A percentile compares a stretch with the other conserved stretches of the same genome.
Conservation (phyloP, 1,140 invertebrate genomes). For the Akabosia matsudoensis region DNA sequence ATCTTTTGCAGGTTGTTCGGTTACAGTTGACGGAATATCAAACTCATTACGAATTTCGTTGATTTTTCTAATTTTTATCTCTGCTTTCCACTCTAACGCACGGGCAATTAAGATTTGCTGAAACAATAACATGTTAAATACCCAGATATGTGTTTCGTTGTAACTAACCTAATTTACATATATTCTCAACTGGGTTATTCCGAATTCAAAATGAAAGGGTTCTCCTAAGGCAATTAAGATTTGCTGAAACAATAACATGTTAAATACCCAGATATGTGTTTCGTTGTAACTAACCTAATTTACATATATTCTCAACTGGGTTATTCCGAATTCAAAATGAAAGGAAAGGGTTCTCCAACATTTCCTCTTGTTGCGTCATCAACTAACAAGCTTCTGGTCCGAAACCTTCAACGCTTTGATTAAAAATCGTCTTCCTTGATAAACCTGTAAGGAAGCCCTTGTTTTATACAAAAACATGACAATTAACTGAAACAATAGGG, state of each 20-base stretch:
- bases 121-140: not conserved
- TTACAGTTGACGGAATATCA: conserved; percentile 7
- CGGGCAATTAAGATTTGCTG: not conserved
- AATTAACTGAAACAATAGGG: conserved; percentile 11
- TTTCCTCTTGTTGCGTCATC: too few relatives aligned
- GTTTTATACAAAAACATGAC: not conserved
- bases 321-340: too few relatives aligned
- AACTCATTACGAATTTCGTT: not conserved
- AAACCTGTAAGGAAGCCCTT: too few relatives aligned
- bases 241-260: not conserved
- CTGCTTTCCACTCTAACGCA: not conserved
- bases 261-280: not conserved
- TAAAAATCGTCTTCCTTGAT: too few relatives aligned
- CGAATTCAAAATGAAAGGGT: too few relatives aligned
- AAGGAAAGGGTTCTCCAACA: too few relatives aligned
- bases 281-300: too few relatives aligned
- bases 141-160: not conserved
- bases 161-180: too few relatives aligned
- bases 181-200: too few relatives aligned
- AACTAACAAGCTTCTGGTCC: too few relatives aligned
- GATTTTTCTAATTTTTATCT: not conserved
- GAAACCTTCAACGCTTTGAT: too few relatives aligned
- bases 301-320: too few relatives aligned
- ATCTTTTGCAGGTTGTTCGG: conserved; percentile 2
- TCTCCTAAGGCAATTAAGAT: not conserved